Evolutionary conservation across 2,888 invertebrate genomes (phyloP).

Genomic region (Azorinus chamasolen): DNA sequence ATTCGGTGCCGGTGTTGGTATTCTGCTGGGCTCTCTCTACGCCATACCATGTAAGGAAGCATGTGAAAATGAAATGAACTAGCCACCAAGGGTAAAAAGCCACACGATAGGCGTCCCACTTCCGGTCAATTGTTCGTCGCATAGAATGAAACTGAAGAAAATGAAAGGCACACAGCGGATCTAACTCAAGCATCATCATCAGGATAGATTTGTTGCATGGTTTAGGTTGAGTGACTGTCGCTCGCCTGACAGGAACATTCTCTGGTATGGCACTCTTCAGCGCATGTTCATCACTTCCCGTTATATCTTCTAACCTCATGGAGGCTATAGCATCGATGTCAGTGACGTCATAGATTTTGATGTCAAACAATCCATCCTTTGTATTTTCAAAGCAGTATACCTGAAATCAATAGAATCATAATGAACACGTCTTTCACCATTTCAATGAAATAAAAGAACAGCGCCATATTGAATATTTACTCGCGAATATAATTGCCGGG

Average conservation of each 20-base stretch:
- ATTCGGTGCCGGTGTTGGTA: constrained; percentile 22
- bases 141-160: constrained; percentile 66
- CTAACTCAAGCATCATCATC: constrained; percentile 68
- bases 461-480: too few relatives aligned
- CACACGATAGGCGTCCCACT: constrained; percentile 66
- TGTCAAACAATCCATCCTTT: constrained; percentile 77
- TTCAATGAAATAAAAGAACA: too few relatives aligned
- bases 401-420: constrained; percentile 54
- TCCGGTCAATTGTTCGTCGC: constrained; percentile 62
- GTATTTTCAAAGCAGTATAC: constrained; percentile 70
- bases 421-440: not conserved
- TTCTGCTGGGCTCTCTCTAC: constrained; percentile 39
- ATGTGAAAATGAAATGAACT: constrained; percentile 64
- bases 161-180: constrained; percentile 65
- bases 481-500: too few relatives aligned
- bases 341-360: constrained; percentile 76
- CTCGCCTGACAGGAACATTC: not conserved
- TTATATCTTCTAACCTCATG: constrained; percentile 22
- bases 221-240: not conserved
- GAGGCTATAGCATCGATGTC: constrained; percentile 75
- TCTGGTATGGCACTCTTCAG: constrained; percentile 1
- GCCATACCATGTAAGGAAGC: constrained; percentile 59
- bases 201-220: constrained; percentile 51
- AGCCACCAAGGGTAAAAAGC: constrained; percentile 66
- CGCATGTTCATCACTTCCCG: constrained; percentile 4